A percentile compares a stretch with the other conserved stretches of the same genome.
phyloP scores from a whole-genome alignment of 2,797 vertebrate species.

The Sciaenops ocellatus region DNA sequence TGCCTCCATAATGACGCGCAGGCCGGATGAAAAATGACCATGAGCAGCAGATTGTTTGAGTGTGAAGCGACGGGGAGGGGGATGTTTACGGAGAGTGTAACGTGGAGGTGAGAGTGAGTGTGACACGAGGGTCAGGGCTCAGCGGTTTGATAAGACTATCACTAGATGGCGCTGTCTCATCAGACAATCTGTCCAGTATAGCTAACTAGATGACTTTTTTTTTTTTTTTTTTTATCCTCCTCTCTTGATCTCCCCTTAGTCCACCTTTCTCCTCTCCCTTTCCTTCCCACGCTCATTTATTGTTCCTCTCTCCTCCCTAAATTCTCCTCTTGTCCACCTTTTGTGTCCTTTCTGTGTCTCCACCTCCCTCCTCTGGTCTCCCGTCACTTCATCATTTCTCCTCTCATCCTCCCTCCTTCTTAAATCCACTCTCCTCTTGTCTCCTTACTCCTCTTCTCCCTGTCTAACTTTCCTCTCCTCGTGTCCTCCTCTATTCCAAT shows the following conservation, averaged over 20 bases:
- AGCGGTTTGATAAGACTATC: neutral
- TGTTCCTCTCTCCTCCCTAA: neutral
- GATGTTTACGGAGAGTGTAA: slow-evolving; percentile 32
- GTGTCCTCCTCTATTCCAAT: no score
- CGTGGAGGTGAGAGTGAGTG: slow-evolving; percentile 23
- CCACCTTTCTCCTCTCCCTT: neutral
- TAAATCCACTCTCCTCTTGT: neutral
- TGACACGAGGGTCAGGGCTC: slow-evolving; percentile 16
- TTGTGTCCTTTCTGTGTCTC: neutral
- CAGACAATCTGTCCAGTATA: slow-evolving; percentile 2
- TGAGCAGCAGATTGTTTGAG: slow-evolving; percentile 39
- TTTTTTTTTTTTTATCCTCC: neutral
- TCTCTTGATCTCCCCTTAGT: neutral
- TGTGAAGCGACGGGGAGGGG: slow-evolving; percentile 31
- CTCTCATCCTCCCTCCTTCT: neutral
- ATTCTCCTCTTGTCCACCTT: neutral
- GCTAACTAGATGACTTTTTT: neutral
- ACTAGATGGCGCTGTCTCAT: slow-evolving; percentile 65
- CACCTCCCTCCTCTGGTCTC: neutral
- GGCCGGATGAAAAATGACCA: slow-evolving; percentile 53
- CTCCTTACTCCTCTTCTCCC: no score
- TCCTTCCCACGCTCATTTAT: neutral
- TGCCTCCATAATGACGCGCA: slow-evolving; percentile 47
- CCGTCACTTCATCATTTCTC: neutral
- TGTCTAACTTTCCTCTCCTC: neutral